Evolutionary conservation across 2,797 vertebrate genomes (phyloP).

Genomic region (Fistularia commersonii): DNA sequence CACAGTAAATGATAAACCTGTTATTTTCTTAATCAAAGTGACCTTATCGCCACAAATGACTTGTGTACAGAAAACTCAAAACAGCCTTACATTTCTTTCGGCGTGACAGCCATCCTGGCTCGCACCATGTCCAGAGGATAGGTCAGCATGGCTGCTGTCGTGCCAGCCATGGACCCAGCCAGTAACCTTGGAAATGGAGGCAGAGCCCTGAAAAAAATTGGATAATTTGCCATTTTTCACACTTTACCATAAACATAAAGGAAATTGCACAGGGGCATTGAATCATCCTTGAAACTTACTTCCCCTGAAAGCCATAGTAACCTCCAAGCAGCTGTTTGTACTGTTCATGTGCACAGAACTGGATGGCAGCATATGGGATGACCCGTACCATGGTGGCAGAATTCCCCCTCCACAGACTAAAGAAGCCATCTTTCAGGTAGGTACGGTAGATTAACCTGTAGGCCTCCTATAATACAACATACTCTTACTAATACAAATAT

Average conservation of each 20-base stretch:
- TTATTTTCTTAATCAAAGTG: too few species aligned
- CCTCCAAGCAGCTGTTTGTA: constrained; percentile 88
- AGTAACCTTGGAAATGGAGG: constrained; percentile 89
- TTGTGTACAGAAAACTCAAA: too few species aligned
- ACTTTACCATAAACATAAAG: background rate
- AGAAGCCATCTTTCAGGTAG: constrained; percentile 90
- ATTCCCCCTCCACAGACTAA: constrained; percentile 95
- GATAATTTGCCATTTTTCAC: background rate
- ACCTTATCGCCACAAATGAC: background rate
- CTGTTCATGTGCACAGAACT: constrained; percentile 96
- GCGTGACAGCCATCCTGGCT: constrained; percentile 95
- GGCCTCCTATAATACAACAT: constrained; percentile 79
- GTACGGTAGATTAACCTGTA: constrained; percentile 91
- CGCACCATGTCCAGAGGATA: constrained; percentile 97
- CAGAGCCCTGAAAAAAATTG: constrained; percentile 73
- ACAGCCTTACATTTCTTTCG: constrained; percentile 92
- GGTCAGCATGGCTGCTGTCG: constrained; percentile 87
- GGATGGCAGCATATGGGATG: constrained; percentile 94
- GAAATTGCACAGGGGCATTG: too few species aligned
- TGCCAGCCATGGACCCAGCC: constrained; percentile 90
- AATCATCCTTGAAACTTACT: constrained; percentile 72
- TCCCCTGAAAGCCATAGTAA: constrained; percentile 90
- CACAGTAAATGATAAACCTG: too few species aligned
- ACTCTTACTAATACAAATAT: too few species aligned
- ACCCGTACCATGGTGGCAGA: constrained; percentile 98